These are phyloP conservation scores for Scomber colias DNA, from an alignment of 2,113 vertebrate genomes.

Conservation along the genomic window DNA sequence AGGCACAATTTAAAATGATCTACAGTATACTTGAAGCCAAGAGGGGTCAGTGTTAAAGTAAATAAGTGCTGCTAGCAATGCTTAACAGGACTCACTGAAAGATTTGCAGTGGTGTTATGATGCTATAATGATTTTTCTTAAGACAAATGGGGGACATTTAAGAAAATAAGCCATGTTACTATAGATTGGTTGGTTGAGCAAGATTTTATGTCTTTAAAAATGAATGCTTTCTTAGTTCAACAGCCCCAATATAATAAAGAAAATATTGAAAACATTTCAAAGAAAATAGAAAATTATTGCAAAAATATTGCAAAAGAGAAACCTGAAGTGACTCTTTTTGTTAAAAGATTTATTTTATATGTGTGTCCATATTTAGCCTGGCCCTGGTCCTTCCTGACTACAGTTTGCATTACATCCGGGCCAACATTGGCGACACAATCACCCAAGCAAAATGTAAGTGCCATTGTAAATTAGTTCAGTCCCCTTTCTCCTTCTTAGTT, in stretches of 20 bases:
- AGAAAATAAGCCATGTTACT: too few species aligned
- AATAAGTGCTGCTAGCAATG: slow-evolving; percentile 6
- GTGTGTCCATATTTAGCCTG: slow-evolving; percentile 67
- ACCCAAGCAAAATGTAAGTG: slow-evolving; percentile 86
- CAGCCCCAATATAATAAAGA: too few species aligned
- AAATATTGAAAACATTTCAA: too few species aligned
- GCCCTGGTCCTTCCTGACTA: slow-evolving; percentile 83
- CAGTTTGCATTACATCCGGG: slow-evolving; percentile 80
- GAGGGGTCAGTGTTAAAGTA: slow-evolving; percentile 6
- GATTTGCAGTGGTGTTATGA: background rate
- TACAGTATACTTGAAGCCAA: background rate
- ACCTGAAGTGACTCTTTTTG: background rate
- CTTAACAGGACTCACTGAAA: slow-evolving; percentile 25
- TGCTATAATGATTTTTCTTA: background rate
- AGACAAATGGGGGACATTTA: background rate
- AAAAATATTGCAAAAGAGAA: too few species aligned
- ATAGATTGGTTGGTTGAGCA: background rate
- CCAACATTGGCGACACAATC: slow-evolving; percentile 82
- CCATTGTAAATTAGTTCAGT: slow-evolving; percentile 1
- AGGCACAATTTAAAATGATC: slow-evolving; percentile 15
- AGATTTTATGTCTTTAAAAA: background rate
- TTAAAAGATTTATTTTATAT: slow-evolving; percentile 6
- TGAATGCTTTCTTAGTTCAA: background rate
- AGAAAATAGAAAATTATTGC: too few species aligned
- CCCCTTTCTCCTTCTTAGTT: slow-evolving; percentile 16